Evolutionary conservation across 2,797 vertebrate genomes (phyloP), one percentile per base, ranked within the genome.

Genomic region (Sphaeramia orbicularis): DNA sequence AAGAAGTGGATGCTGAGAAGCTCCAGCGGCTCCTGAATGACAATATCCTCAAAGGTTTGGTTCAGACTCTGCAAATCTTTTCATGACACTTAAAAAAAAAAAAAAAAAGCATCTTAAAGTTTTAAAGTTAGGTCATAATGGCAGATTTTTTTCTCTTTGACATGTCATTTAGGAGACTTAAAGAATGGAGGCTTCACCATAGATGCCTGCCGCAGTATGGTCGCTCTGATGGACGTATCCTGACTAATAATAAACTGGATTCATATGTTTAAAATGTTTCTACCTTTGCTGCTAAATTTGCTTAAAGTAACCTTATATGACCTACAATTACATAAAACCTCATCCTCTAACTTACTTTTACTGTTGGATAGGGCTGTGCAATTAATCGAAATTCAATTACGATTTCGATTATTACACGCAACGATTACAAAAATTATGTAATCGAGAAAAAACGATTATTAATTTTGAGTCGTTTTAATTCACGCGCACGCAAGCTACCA

Each of bases 211-310:
- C 91, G 91, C 83, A 89, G 93, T 80, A 91, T 96, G 62, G 89
- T 96, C 42, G 94, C 95, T 47, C 86, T 96, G 82, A 94, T 94
- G 93, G 95, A 96, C 76, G 95, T 96, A 96, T 96, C 95, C 93
- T 95, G n/a, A 32, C 30, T 1, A 32, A 32, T 32, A 32, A 32
- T 9, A 24, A 24, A 24, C 21, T 24, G 35, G 5, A 40, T 16
- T 14, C 1, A 43, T 9, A n/a, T 0, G 7, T 24, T 50, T 36
- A 37, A 6, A 2, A 24, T 27, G 53, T 24, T 11, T 32, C 21
- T 24, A 24, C 21, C 21, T 24, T 24, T 41, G 14, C 4, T 27
- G 19, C 0, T 19, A 52, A 24, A 24, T 24, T 3, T 32, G 6
- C 30, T 32, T 4, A 32, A 32, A 32, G 21, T 24, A 24, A 24